These are phyloP conservation scores for Nineta flava DNA, from an alignment of 2,888 invertebrate species.

Conservation along the genomic window DNA sequence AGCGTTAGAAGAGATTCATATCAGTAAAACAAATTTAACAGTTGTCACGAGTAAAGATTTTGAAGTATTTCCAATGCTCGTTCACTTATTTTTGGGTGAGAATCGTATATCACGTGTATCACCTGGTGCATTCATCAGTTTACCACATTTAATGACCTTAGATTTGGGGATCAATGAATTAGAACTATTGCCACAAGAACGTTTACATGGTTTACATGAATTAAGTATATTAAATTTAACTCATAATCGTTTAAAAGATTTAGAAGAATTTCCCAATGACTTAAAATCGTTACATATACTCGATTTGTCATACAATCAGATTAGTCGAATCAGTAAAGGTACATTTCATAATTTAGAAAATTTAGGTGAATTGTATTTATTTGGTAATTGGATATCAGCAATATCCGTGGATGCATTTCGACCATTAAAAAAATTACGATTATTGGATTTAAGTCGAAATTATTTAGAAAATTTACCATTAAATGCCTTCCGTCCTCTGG, in stretches of 20 bases:
- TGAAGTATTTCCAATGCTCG: conserved; percentile 62
- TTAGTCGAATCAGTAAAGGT: conserved; percentile 57
- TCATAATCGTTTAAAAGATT: conserved; percentile 62
- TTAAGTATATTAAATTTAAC: conserved; percentile 66
- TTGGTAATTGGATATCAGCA: conserved; percentile 67
- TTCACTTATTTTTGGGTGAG: conserved; percentile 51
- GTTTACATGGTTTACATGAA: conserved; percentile 61
- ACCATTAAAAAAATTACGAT: conserved; percentile 54
- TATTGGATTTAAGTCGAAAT: conserved; percentile 68
- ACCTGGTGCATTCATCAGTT: conserved; percentile 67
- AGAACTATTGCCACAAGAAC: conserved; percentile 67
- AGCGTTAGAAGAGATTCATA: conserved; percentile 65
- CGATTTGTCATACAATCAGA: conserved; percentile 70
- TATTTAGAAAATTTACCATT: conserved; percentile 66
- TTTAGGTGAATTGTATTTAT: conserved; percentile 59
- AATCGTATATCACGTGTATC: conserved; percentile 66
- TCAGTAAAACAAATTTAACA: conserved; percentile 62
- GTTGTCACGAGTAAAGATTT: conserved; percentile 75
- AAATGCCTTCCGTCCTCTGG: conserved; percentile 59
- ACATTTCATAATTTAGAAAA: conserved; percentile 63
- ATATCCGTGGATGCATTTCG: conserved; percentile 65
- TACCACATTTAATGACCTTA: conserved; percentile 58
- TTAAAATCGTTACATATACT: conserved; percentile 61
- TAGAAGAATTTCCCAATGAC: conserved; percentile 68
- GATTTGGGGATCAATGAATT: conserved; percentile 72